Percentiles rank a stretch among this genome's conserved stretches.
These are phyloP conservation scores for Ctenosaura bakeri DNA, from an alignment of 2,797 vertebrate species.

Conservation along the genomic window DNA sequence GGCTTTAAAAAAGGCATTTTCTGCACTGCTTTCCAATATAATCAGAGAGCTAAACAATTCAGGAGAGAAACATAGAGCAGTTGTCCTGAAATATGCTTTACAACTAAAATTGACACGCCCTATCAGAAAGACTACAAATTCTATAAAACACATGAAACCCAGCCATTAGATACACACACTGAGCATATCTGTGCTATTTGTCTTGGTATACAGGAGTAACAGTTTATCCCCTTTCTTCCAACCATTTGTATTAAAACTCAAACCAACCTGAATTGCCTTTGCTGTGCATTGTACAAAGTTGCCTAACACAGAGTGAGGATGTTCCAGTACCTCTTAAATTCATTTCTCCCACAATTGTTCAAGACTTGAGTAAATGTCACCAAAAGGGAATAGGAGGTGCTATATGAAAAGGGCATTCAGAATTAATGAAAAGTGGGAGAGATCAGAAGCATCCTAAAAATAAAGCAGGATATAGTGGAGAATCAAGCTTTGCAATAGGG, in stretches of 20 bases:
- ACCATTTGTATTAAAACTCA: not conserved
- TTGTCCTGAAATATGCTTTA: slow-evolving; percentile 13
- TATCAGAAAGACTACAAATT: not conserved
- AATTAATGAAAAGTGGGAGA: not conserved
- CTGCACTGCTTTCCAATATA: slow-evolving; percentile 28
- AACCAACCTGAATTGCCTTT: not conserved
- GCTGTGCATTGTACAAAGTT: not conserved
- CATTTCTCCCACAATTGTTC: no score
- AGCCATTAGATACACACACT: not conserved
- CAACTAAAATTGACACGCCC: not conserved
- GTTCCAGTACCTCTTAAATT: not conserved
- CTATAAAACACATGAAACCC: slow-evolving; percentile 29
- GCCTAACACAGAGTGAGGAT: not conserved
- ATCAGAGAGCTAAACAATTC: slow-evolving; percentile 37
- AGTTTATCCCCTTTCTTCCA: slow-evolving; percentile 1
- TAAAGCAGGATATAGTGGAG: not conserved
- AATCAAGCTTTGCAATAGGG: not conserved
- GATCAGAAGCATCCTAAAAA: not conserved
- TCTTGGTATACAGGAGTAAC: slow-evolving; percentile 28
- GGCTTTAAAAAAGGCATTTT: slow-evolving; percentile 51
- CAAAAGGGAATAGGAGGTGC: no score
- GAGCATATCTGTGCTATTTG: not conserved
- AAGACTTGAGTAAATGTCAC: not conserved
- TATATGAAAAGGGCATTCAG: not conserved
- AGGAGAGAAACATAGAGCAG: slow-evolving; percentile 32